These are phyloP conservation scores for Drosophila lutescens DNA, from an alignment of 2,888 invertebrate species.

Conservation along the genomic window DNA sequence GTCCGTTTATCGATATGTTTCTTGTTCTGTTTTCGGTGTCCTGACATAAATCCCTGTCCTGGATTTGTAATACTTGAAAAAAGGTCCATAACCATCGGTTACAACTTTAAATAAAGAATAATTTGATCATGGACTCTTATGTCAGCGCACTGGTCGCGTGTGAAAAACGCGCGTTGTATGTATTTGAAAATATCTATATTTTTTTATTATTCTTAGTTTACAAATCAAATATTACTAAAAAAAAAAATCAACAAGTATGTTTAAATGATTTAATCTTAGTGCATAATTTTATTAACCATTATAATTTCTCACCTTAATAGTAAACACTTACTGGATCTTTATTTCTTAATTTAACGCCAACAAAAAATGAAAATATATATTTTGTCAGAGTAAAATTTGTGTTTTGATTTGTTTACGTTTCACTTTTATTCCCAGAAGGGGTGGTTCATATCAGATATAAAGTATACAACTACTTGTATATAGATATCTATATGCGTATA, in stretches of 20 bases:
- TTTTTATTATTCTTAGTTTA: constrained; percentile 31
- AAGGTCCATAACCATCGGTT: neutral
- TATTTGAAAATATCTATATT: constrained; percentile 34
- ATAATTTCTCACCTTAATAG: constrained; percentile 31
- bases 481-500: constrained; percentile 44
- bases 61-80: constrained; percentile 1
- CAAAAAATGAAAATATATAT: constrained; percentile 32
- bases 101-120: too few relatives aligned
- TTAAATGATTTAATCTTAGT: constrained; percentile 39
- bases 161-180: constrained; percentile 20
- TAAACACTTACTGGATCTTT: constrained; percentile 35
- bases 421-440: constrained; percentile 10
- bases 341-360: constrained; percentile 34
- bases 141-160: constrained; percentile 2
- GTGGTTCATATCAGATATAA: constrained; percentile 44
- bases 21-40: constrained; percentile 4
- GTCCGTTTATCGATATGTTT: constrained; percentile 13
- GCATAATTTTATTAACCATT: constrained; percentile 34
- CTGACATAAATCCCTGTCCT: constrained; percentile 8
- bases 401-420: constrained; percentile 10
- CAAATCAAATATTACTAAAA: constrained; percentile 1
- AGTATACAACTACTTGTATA: constrained; percentile 40
- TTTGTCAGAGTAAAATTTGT: constrained; percentile 39
- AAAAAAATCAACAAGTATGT: constrained; percentile 10
- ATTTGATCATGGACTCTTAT: neutral